phyloP scores from a whole-genome alignment of 2,113 vertebrate species.

The Psettodes erumei region DNA sequence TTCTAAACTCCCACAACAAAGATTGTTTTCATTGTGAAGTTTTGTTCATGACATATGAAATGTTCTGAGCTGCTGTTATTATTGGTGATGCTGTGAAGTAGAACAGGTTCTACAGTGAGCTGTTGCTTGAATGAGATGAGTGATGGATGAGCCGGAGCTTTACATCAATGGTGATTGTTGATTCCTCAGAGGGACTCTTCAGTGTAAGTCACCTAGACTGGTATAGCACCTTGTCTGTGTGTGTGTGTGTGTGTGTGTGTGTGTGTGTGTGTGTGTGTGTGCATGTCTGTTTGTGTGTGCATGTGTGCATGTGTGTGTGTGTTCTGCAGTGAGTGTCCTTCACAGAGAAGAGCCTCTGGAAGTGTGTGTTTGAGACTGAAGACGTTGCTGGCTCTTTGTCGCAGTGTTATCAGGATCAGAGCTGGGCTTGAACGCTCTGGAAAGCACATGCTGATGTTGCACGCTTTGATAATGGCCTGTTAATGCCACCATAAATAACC shows the following conservation, averaged over 20 bases:
- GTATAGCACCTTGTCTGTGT: conserved; percentile 19
- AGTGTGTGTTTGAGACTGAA: conserved; percentile 69
- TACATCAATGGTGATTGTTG: conserved; percentile 38
- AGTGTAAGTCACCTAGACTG: conserved; percentile 32
- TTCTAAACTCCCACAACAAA: background rate
- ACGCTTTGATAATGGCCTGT: conserved; percentile 76
- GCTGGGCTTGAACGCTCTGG: conserved; percentile 73
- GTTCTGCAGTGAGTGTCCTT: conserved; percentile 73
- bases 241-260: conserved; percentile 30
- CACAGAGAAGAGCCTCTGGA: conserved; percentile 61
- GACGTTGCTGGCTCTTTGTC: conserved; percentile 81
- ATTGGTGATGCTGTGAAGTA: background rate
- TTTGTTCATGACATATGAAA: background rate
- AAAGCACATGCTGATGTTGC: conserved; percentile 81
- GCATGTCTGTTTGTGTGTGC: conserved; percentile 42
- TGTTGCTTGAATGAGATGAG: conserved; percentile 7
- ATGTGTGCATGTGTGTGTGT: conserved; percentile 43
- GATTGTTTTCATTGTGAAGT: background rate
- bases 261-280: background rate
- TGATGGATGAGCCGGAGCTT: conserved; percentile 17
- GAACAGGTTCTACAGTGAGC: background rate
- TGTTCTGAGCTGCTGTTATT: background rate
- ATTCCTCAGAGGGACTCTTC: conserved; percentile 24
- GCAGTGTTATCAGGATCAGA: conserved; percentile 83
- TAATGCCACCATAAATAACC: conserved; percentile 78